Base-by-base conservation (phyloP, 1,140 invertebrate genomes). In the Aphelinus atriplicis region DNA sequence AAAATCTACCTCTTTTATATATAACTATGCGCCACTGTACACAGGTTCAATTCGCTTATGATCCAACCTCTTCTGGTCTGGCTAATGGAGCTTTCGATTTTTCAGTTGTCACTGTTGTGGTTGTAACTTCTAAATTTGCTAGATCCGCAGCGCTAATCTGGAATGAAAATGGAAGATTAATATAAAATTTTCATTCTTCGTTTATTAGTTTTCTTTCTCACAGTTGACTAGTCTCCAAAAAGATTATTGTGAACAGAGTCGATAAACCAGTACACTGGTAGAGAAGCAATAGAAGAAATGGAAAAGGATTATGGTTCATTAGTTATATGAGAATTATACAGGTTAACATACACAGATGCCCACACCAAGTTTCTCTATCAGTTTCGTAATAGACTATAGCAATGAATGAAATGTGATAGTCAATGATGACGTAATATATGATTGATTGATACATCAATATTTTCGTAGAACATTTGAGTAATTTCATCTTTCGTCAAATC, bases 91-190 rank as follows among this genome's bases (percentile, higher is more conserved):
- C 84, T 77, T 88, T 88, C 1, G 87, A 85, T 58, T 86, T 87
- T 80, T 88, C 87, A 6, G 85, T 87, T 57, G 86, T 87, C 6
- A 87, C 85, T n/a, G 84, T 88, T n/a, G 85, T 87, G 46, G 85
- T 88, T 53, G 86, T 85, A 4, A 87, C 84, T 71, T 87, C 85
- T 69, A 87, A 78, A 63, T 88, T 88, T 50, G 83, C 84, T 75
- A 87, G 80, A 78, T 88, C 87, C 26, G 86, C 84, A 47, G 85
- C 83, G 76, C 83, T 88, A 87, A 88, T 87, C 87, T 88, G 81
- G 53, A 84, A 80, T 78, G 65, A 53, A 64, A 71, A 26, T 26
- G 26, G 26, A 26, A 26, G 26, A 26, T 26, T 26, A 26, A 26
- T 26, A 26, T 26, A 26, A 26, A 26, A 26, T 26, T 26, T 26